Evolutionary conservation across 2,888 invertebrate species (phyloP).

Genomic region (Amiota minor): DNA sequence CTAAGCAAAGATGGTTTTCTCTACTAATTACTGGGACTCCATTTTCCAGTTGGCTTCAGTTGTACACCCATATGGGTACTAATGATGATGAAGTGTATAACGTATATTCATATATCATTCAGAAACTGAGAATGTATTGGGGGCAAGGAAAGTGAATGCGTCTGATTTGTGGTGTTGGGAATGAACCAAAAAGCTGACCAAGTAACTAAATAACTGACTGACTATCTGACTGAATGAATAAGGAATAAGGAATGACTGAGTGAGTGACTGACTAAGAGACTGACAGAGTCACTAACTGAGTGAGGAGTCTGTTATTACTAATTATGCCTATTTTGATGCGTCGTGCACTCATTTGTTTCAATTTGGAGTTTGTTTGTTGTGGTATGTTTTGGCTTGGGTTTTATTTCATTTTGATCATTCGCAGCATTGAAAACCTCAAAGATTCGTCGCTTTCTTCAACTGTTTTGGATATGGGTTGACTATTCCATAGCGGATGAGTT

Average conservation of each 20-base stretch:
- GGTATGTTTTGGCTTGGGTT: not conserved
- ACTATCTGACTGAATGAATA: not conserved
- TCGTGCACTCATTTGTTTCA: constrained; percentile 20
- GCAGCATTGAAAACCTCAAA: not conserved
- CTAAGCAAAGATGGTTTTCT: not conserved
- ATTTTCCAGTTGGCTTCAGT: constrained; percentile 10
- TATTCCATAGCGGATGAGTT: constrained; percentile 4
- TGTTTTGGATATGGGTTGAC: not conserved
- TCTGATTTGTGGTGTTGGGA: too few species aligned
- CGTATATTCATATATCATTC: too few species aligned
- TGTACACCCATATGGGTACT: too few species aligned
- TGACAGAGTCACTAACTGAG: not conserved
- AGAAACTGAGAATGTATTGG: too few species aligned
- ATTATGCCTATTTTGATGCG: constrained; percentile 25
- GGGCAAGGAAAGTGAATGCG: too few species aligned
- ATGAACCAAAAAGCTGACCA: too few species aligned
- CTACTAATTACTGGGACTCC: constrained; percentile 22
- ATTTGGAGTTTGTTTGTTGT: not conserved
- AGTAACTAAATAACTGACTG: not conserved
- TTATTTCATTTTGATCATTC: not conserved
- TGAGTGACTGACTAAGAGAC: not conserved
- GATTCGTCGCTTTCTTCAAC: not conserved
- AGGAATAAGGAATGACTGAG: not conserved
- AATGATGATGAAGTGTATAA: too few species aligned
- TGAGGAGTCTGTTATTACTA: constrained; percentile 5